Base-by-base conservation (phyloP, 2,113 vertebrate species). In the Anoura caudifer region DNA sequence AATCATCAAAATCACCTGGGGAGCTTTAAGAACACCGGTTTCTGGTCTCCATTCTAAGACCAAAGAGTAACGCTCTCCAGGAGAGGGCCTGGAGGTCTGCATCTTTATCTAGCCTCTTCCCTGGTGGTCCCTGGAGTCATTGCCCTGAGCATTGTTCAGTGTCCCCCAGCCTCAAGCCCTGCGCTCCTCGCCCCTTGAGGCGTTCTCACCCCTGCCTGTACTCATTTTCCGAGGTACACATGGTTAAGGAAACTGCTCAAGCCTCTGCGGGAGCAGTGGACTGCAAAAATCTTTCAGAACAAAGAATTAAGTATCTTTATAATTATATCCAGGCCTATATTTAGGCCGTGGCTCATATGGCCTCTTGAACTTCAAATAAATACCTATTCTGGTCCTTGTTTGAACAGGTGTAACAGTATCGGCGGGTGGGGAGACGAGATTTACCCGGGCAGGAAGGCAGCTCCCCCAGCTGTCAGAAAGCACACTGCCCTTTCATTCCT, bases 391-490 rank as follows among this genome's bases (percentile, higher is more conserved):
- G 69, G 93, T 31, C 87, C 91, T 95, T 98, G 97, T 98, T 98
- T 97, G 96, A 98, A 96, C 98, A 98, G 97, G 97, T 98, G 97
- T 97, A 95, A 92, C 54, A 92, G 89, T 96, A 97, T 95, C 3
- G 75, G 95, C 11, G 28, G 24, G 61, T 4, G 28, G 28, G 97
- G 95, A 95, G 88, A 59, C n/a, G 87, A 61, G 92, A 93, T 96
- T 97, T 97, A 77, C 96, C 96, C 75, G 3, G 96, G 76, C 94
- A 89, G 93, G 95, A 95, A 95, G 92, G 83, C 95, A 75, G 95
- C 96, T 97, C 97, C 56, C 86, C 84, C 81, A 90, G 88, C 75
- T 98, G 89, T 96, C 97, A 84, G 91, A 95, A n/a, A 89, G 88
- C 88, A 52, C 59, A 56, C 90, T 54, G 56, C 89, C n/a, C 88